A percentile compares a stretch with the other conserved stretches of the same genome.
phyloP scores from a whole-genome alignment of 2,113 vertebrate genomes.

The Dermatemys mawii region DNA sequence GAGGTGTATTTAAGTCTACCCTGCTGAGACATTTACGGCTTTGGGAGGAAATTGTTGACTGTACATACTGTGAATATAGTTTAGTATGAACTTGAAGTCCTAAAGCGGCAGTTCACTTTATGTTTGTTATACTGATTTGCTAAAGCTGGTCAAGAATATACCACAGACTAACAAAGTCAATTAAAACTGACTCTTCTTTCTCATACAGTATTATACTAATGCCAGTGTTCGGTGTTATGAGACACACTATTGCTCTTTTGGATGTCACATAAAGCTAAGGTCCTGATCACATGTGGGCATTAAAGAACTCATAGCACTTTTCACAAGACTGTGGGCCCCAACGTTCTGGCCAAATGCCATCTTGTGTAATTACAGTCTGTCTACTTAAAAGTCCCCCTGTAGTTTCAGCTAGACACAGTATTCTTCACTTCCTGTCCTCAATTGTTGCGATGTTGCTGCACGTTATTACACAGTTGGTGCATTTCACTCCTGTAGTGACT shows the following conservation, averaged over 20 bases:
- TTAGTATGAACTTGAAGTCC: constrained; percentile 35
- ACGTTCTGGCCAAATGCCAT: background rate
- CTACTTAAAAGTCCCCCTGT: background rate
- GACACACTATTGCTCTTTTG: background rate
- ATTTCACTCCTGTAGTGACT: background rate
- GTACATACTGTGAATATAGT: background rate
- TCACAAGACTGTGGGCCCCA: background rate
- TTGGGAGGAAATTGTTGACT: constrained; percentile 47
- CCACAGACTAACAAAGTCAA: background rate
- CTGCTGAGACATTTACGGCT: constrained; percentile 9
- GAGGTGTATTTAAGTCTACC: constrained; percentile 49
- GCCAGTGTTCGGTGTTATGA: background rate
- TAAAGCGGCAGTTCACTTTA: background rate
- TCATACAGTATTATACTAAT: background rate
- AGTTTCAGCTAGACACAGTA: background rate
- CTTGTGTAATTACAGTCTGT: background rate
- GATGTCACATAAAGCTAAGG: background rate
- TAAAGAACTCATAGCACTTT: background rate
- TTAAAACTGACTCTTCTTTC: background rate
- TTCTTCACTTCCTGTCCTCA: background rate
- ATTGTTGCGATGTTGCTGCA: background rate
- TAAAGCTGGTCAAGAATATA: background rate
- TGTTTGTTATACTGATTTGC: constrained; percentile 8
- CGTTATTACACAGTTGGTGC: background rate
- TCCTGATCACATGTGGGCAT: background rate